Base-by-base conservation (phyloP, 2,888 invertebrate genomes). In the Pterobdella sp. region DNA sequence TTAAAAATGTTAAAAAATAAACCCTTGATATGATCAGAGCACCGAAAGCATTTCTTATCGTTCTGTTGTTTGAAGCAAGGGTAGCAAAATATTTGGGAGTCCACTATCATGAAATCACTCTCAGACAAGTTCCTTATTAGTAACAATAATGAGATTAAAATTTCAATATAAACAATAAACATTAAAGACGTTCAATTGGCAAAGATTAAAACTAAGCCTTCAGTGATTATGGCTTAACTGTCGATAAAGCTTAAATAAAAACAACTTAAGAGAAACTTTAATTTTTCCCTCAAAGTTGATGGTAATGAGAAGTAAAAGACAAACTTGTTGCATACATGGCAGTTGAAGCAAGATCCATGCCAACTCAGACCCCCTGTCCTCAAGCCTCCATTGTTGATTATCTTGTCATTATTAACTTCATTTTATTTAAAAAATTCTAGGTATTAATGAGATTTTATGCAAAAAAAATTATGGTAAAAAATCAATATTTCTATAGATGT, bases 281-380 rank as follows among this genome's bases (percentile, higher is more conserved):
- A n/a, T n/a, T 42, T 14, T 22, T 42, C 7, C 49, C 7, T 42
- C 7, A 42, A 42, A 14, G 22, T 22, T 42, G 22, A n/a, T n/a
- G n/a, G n/a, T n/a, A n/a, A n/a, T n/a, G n/a, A n/a, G 37, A n/a
- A 2, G n/a, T 68, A 37, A 37, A 35, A 14, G n/a, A 49, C 18
- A 14, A 31, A 71, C 32, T 22, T 63, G 71, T 63, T 71, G 63
- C 71, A 71, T 22, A 63, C 32, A n/a, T 63, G 22, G 60, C 71
- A 71, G 52, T 32, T 36, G 71, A 71, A 71, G 52, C 71, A 71
- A 26, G 35, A 35, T 1, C 60, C 34, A 37, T 71, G 71, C 71
- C 71, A 71, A 14, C n/a, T 32, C n/a, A 32, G 29, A n/a, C 35
- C 71, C 29, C 56, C 35, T 26, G 63, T 36, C 52, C 63, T 71